A percentile compares a stretch with the other conserved stretches of the same genome.
Evolutionary conservation across 2,113 vertebrate species (phyloP).

Genomic region (Sylvia atricapilla): DNA sequence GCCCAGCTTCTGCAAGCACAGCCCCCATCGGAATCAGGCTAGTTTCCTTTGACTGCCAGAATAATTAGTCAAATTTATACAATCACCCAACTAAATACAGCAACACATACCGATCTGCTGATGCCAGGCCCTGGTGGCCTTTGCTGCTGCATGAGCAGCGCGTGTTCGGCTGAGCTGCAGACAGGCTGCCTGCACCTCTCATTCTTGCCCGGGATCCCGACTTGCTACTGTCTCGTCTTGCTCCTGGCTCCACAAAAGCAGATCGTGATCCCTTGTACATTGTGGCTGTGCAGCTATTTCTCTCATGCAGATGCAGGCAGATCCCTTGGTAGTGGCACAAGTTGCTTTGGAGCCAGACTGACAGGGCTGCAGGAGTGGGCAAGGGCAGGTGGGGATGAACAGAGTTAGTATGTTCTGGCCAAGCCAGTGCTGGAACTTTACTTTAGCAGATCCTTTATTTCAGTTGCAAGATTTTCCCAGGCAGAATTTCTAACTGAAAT

Average conservation of each 20-base stretch:
- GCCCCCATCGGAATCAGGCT: not conserved
- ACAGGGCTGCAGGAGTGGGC: accelerated
- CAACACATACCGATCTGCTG: not conserved
- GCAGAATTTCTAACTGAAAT: not conserved
- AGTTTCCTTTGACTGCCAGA: not conserved
- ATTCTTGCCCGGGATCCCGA: accelerated
- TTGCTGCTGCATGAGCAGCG: not conserved
- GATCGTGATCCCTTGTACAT: accelerated
- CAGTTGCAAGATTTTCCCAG: not conserved
- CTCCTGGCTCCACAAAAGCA: accelerated
- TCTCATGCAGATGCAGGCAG: accelerated
- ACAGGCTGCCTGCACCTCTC: not conserved
- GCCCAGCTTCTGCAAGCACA: not conserved
- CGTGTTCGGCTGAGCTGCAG: not conserved
- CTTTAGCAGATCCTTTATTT: not conserved
- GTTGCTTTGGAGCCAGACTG: not conserved
- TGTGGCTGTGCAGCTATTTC: not conserved
- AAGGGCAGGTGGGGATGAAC: not conserved
- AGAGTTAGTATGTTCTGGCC: accelerated
- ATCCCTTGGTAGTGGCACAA: accelerated
- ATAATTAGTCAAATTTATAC: conserved; percentile 37
- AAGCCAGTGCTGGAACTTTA: accelerated
- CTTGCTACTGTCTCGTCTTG: accelerated
- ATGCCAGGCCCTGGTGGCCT: not conserved
- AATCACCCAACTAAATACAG: conserved; percentile 13